Base-by-base conservation (phyloP, 2,113 vertebrate genomes). In the Amphiprion ocellaris region DNA sequence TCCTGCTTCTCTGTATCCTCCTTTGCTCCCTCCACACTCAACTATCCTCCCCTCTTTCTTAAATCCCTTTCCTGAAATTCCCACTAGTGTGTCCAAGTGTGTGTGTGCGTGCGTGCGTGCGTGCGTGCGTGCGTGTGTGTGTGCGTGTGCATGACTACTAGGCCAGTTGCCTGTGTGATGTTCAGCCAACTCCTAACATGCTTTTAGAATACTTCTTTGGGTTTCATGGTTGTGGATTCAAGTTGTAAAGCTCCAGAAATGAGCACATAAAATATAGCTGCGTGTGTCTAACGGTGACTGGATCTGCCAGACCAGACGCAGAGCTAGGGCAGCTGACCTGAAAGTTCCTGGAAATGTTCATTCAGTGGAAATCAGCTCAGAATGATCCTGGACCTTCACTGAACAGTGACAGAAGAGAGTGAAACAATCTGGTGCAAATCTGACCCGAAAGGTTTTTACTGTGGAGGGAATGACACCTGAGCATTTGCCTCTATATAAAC, bases 121-220 rank as follows among this genome's bases (percentile, higher is more conserved):
- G n/a, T n/a, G n/a, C n/a, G n/a, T n/a, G n/a, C n/a, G n/a, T n/a
- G n/a, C n/a, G 61, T 68, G 5, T 67, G 62, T 64, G 54, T 44
- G 44, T 21, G n/a, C 19, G 56, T 10, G 52, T 30, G 64, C 41
- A 30, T 58, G 71, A 79, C 79, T 78, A 75, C 78, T 69, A 72
- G 78, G 92, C 85, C 77, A 76, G 71, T 77, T 83, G 77, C 74
- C 77, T 79, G 79, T 89, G 86, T 92, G 92, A 92, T 92, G 86
- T 84, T 81, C 69, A 60, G 92, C 92, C 92, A 93, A 69, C 72
- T 87, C 79, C 84, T 62, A 76, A 89, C 73, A 81, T 60, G 70
- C 86, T 85, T 71, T 76, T 86, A 69, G 65, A 82, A 81, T 66
- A 79, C 72, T 69, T 69, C 72, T 82, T 69, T 47, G 49, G 73